phyloP scores from a whole-genome alignment of 2,113 vertebrate genomes.

The Manacus vitellinus region DNA sequence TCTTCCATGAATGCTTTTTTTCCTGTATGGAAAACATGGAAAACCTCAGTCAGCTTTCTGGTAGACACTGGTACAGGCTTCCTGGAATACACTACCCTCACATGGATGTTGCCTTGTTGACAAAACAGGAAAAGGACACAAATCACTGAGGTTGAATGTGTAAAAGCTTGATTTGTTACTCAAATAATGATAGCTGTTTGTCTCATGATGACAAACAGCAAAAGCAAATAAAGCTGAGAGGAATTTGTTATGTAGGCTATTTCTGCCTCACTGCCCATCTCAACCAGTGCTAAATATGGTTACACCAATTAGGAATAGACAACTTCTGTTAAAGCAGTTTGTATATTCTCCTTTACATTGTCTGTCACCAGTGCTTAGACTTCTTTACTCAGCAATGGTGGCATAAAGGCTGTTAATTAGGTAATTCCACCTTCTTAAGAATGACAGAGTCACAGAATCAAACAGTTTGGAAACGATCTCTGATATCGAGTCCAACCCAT shows the following conservation, averaged over 20 bases:
- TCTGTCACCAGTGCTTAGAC: background rate
- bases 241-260: background rate
- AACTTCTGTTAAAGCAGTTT: background rate
- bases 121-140: slow-evolving; percentile 39
- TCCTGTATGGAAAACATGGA: background rate
- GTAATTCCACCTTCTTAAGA: background rate
- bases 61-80: background rate
- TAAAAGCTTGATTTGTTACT: background rate
- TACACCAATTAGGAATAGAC: background rate
- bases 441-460: background rate
- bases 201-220: background rate
- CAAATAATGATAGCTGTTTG: background rate
- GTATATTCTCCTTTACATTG: background rate
- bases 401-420: background rate
- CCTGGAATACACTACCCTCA: background rate
- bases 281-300: background rate
- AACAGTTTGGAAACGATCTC: too few relatives aligned
- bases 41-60: background rate
- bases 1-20: background rate
- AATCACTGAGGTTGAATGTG: background rate
- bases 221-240: background rate
- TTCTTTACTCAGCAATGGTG: background rate
- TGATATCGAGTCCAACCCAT: too few relatives aligned
- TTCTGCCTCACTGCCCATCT: background rate
- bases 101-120: background rate